Percentiles rank a stretch among this genome's conserved stretches.
These are phyloP conservation scores for Merodon equestris DNA, from an alignment of 2,888 invertebrate genomes.

Conservation along the genomic window DNA sequence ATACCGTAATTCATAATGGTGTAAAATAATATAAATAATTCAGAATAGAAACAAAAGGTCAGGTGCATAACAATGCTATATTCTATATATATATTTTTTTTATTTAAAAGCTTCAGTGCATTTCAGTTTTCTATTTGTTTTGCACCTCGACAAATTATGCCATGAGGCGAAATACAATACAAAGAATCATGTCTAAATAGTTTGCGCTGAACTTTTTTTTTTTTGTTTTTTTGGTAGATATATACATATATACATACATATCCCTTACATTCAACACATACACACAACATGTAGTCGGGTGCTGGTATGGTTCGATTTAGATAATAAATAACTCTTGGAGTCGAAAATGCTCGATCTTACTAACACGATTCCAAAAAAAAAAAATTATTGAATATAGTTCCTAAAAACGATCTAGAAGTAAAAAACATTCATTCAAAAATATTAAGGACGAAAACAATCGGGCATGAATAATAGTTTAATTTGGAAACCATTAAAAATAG, in stretches of 20 bases:
- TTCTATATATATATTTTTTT: too few species aligned
- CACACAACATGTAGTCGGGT: conserved; percentile 30
- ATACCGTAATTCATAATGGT: too few species aligned
- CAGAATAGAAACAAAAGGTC: too few species aligned
- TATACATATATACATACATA: too few species aligned
- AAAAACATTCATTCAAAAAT: conserved; percentile 40
- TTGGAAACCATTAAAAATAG: too few species aligned
- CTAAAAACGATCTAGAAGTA: conserved; percentile 30
- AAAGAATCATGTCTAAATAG: conserved; percentile 54
- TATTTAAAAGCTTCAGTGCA: too few species aligned
- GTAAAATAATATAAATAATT: too few species aligned
- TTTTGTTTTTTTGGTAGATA: too few species aligned
- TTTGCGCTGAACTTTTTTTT: conserved; percentile 64
- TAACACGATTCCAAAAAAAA: conserved; percentile 38
- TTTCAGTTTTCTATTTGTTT: too few species aligned
- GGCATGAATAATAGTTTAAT: too few species aligned
- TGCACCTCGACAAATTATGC: conserved; percentile 47
- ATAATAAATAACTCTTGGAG: conserved; percentile 54
- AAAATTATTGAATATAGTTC: conserved; percentile 56
- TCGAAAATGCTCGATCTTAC: conserved; percentile 60
- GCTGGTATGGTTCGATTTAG: conserved; percentile 29
- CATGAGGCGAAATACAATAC: conserved; percentile 43
- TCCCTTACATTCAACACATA: conserved; percentile 10
- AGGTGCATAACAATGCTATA: too few species aligned
- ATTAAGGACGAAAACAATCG: too few species aligned